Conservation (phyloP, 2,797 vertebrate species). For the Ciconia nigra region DNA sequence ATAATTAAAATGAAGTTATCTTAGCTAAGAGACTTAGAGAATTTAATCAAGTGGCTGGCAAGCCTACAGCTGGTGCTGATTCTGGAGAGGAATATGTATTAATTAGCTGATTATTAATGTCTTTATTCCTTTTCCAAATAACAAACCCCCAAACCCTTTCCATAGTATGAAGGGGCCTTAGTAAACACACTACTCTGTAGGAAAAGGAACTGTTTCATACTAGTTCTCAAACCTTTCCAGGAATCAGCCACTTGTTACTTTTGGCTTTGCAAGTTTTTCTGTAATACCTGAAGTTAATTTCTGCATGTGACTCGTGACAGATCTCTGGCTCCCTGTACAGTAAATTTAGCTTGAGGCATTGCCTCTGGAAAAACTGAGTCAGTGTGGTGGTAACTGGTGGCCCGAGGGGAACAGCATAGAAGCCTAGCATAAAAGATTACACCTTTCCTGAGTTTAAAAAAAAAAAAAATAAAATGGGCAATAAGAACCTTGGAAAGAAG, state of each 20-base stretch:
- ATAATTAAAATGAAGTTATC: neutral
- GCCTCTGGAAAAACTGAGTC: conserved; percentile 54
- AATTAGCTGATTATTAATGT: neutral
- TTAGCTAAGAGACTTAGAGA: neutral
- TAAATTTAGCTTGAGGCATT: conserved; percentile 57
- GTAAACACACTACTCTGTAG: neutral
- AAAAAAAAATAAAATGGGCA: neutral
- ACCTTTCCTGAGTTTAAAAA: neutral
- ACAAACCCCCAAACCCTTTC: neutral
- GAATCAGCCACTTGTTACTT: neutral
- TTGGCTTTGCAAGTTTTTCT: conserved; percentile 26
- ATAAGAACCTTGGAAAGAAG: neutral
- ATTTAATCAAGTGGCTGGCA: conserved; percentile 21
- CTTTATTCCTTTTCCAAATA: neutral
- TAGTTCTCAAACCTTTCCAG: neutral
- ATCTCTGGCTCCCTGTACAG: neutral
- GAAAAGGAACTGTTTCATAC: neutral
- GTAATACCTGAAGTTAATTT: conserved; percentile 25
- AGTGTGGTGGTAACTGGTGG: conserved; percentile 4
- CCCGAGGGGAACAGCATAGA: neutral
- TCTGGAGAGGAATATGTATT: neutral
- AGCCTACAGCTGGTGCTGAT: neutral
- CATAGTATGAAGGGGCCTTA: neutral
- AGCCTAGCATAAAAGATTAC: neutral
- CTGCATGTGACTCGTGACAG: neutral